phyloP scores from a whole-genome alignment of 2,113 vertebrate genomes.

The Psammodynastes pulverulentus region DNA sequence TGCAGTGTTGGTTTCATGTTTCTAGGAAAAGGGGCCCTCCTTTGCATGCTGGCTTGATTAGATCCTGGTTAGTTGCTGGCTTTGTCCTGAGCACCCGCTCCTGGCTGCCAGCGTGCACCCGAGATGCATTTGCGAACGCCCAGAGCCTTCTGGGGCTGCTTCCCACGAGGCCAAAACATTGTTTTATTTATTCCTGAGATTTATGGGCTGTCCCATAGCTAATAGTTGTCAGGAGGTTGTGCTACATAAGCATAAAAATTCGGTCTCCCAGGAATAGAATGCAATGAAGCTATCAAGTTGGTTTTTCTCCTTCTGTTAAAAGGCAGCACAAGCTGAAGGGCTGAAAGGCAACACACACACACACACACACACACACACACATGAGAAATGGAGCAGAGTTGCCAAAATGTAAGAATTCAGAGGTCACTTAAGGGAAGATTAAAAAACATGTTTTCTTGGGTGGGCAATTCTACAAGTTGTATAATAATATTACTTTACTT shows the following conservation, averaged over 20 bases:
- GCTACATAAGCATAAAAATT: neutral
- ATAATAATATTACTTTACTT: too few species aligned
- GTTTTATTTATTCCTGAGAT: neutral
- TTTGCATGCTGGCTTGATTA: neutral
- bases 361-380: too few species aligned
- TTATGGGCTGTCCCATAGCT: neutral
- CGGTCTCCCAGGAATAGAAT: neutral
- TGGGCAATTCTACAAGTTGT: neutral
- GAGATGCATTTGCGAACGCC: neutral
- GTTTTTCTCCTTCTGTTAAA: neutral
- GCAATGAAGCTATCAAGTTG: neutral
- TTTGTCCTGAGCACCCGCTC: neutral
- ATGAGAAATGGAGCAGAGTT: neutral
- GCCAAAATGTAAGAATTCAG: neutral
- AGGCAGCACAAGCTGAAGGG: neutral
- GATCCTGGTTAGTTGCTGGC: neutral
- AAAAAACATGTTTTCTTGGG: neutral
- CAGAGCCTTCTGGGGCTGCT: neutral
- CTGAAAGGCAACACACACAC: neutral
- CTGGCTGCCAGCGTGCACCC: neutral
- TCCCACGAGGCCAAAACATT: neutral
- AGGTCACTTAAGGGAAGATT: neutral
- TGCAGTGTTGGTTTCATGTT: neutral
- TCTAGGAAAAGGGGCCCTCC: neutral
- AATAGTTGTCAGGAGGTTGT: neutral